Conservation (phyloP, 2,113 vertebrate species). For the Gallinago jamesoni region DNA sequence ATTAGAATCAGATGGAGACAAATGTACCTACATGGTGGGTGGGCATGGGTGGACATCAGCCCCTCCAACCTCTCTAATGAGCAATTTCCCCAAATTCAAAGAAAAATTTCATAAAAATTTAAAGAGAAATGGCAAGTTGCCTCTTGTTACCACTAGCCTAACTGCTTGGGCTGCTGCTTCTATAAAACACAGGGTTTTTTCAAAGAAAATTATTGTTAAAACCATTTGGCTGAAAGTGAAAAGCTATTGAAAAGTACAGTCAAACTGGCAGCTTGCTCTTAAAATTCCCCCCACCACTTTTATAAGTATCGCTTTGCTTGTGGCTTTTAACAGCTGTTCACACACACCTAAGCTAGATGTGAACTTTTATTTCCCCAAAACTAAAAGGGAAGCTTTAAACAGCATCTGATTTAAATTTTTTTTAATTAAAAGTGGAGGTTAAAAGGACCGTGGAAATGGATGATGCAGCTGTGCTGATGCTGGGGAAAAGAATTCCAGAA, state of each 20-base stretch:
- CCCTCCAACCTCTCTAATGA: slow-evolving; percentile 34
- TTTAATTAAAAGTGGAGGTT: slow-evolving; percentile 66
- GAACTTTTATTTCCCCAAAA: slow-evolving; percentile 65
- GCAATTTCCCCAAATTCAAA: slow-evolving; percentile 65
- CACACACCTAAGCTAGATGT: slow-evolving; percentile 56
- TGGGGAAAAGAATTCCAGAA: slow-evolving; percentile 46
- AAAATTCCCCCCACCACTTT: slow-evolving; percentile 56
- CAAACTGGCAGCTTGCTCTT: slow-evolving; percentile 59
- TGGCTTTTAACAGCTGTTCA: slow-evolving; percentile 70
- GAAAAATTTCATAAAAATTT: slow-evolving; percentile 59
- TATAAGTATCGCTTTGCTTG: slow-evolving; percentile 63
- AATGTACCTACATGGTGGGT: slow-evolving; percentile 7
- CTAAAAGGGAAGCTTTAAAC: slow-evolving; percentile 58
- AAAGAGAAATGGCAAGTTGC: slow-evolving; percentile 48
- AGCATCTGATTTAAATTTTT: slow-evolving; percentile 66
- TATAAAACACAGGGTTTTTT: slow-evolving; percentile 31
- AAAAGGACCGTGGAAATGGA: slow-evolving; percentile 46
- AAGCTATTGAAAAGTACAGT: slow-evolving; percentile 48
- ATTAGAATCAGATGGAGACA: slow-evolving; percentile 34
- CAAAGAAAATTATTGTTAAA: slow-evolving; percentile 63
- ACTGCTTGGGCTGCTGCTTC: slow-evolving; percentile 33
- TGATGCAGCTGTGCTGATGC: slow-evolving; percentile 64
- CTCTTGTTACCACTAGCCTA: slow-evolving; percentile 17
- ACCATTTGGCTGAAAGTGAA: slow-evolving; percentile 51
- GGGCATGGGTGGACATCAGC: neutral